Conservation (phyloP, 2,113 vertebrate species). For the Megaptera novaeangliae region DNA sequence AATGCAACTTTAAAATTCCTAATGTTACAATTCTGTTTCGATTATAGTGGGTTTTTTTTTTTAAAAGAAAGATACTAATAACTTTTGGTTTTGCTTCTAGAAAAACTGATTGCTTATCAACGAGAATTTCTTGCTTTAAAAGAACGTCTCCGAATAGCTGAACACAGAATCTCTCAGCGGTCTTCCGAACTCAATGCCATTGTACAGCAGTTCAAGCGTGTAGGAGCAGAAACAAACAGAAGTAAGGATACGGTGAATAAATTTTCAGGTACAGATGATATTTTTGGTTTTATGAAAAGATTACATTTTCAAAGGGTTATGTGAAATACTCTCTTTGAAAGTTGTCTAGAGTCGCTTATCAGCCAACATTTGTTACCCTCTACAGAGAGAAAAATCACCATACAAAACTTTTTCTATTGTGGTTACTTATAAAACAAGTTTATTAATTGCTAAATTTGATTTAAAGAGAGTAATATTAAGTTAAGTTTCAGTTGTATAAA, state of each 20-base stretch:
- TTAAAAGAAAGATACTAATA: background rate
- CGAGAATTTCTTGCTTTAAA: constrained; percentile 96
- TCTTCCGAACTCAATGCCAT: constrained; percentile 94
- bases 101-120: constrained; percentile 96
- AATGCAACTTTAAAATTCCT: background rate
- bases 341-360: background rate
- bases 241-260: constrained; percentile 90
- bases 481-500: background rate
- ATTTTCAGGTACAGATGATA: constrained; percentile 87
- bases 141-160: constrained; percentile 95
- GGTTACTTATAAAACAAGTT: background rate
- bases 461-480: background rate
- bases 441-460: background rate
- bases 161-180: constrained; percentile 95
- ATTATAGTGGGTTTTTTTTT: background rate
- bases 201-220: constrained; percentile 92
- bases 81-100: constrained; percentile 70
- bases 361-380: background rate
- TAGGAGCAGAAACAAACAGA: constrained; percentile 93
- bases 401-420: background rate
- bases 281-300: background rate
- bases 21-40: background rate
- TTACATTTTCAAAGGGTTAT: background rate
- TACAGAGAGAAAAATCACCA: constrained; percentile 23
- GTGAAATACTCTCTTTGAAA: background rate